Conservation (phyloP, 1,140 invertebrate species). For the Holcopasites calliopsidis region DNA sequence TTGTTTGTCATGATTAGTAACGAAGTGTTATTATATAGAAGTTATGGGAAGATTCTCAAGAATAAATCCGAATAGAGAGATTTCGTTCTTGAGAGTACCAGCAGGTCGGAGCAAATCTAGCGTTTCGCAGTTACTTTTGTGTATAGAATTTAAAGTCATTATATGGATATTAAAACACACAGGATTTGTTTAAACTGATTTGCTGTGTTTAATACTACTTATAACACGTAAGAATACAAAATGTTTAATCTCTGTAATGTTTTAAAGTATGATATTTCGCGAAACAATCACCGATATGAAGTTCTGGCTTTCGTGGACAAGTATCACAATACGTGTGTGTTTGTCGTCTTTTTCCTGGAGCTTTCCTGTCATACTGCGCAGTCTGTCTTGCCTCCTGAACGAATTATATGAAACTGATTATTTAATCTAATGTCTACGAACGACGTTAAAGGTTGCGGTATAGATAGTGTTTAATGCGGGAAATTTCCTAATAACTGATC, state of each 20-base stretch:
- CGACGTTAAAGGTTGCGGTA: constrained; percentile 24
- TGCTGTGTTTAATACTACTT: constrained; percentile 31
- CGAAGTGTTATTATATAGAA: no score
- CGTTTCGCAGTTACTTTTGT: constrained; percentile 35
- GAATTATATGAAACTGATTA: constrained; percentile 38
- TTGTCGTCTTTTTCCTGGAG: constrained; percentile 37
- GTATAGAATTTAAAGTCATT: constrained; percentile 35
- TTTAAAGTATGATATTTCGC: constrained; percentile 44
- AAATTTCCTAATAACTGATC: constrained; percentile 45
- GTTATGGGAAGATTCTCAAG: no score
- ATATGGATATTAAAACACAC: constrained; percentile 41
- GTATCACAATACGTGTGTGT: constrained; percentile 51
- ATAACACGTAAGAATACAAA: constrained; percentile 32
- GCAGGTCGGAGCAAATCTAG: constrained; percentile 31
- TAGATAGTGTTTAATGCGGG: constrained; percentile 25
- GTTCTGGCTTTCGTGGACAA: constrained; percentile 42
- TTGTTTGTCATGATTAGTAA: no score
- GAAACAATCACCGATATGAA: constrained; percentile 53
- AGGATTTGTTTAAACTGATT: constrained; percentile 34
- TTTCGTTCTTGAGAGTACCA: constrained; percentile 37
- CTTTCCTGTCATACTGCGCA: constrained; percentile 41
- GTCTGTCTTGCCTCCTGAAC: constrained; percentile 35
- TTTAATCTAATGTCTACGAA: constrained; percentile 46
- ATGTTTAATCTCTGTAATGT: constrained; percentile 35
- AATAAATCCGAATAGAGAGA: no score